These are phyloP conservation scores for Babylonia areolata DNA, from an alignment of 1,140 invertebrate genomes.

Conservation along the genomic window DNA sequence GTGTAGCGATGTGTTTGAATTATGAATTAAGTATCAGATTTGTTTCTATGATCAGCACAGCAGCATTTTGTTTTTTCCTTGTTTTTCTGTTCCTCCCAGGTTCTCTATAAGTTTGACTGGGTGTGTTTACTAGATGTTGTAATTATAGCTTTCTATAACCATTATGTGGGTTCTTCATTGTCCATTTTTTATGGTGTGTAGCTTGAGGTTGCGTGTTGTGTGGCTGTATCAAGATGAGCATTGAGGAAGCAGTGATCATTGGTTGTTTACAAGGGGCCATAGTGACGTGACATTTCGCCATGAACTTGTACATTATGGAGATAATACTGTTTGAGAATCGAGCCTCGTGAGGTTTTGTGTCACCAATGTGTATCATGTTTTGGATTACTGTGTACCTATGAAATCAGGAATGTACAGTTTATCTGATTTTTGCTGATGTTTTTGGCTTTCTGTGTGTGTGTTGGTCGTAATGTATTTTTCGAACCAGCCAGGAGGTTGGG, in stretches of 20 bases:
- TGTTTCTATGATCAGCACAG: not conserved
- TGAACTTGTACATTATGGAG: not conserved
- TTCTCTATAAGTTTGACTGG: too few species aligned
- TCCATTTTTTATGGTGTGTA: not conserved
- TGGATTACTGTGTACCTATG: too few species aligned
- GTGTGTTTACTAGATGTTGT: not conserved
- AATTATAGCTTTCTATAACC: not conserved
- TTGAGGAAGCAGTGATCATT: too few species aligned
- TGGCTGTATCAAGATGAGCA: too few species aligned
- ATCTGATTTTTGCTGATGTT: not conserved
- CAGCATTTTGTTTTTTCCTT: not conserved
- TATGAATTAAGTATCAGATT: not conserved
- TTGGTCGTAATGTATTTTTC: too few species aligned
- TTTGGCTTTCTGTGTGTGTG: not conserved
- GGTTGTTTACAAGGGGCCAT: too few species aligned
- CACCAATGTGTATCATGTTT: too few species aligned
- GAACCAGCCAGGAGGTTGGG: too few species aligned
- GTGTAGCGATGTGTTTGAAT: not conserved
- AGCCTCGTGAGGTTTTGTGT: too few species aligned
- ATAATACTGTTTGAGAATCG: not conserved
- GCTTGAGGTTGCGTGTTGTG: not conserved
- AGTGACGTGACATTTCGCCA: not conserved
- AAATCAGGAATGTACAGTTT: not conserved
- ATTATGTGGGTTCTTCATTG: not conserved
- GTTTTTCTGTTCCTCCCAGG: not conserved